These are phyloP conservation scores for Nannobrachium achirus DNA, from an alignment of 2,113 vertebrate genomes.

Conservation along the genomic window DNA sequence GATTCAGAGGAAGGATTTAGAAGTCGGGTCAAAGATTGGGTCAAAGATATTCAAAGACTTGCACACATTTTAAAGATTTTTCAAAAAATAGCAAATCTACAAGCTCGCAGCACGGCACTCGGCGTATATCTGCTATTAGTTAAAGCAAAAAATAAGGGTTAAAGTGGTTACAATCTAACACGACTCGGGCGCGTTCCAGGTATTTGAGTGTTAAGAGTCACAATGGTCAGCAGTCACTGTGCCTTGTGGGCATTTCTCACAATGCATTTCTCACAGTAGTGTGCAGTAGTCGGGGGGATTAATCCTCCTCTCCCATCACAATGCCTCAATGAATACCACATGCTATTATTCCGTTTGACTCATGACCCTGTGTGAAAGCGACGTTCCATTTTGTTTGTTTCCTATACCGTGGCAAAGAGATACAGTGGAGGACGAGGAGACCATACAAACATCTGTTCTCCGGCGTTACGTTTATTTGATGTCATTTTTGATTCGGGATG, in stretches of 20 bases:
- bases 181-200: too few relatives aligned
- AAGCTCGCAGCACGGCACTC: too few relatives aligned
- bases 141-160: too few relatives aligned
- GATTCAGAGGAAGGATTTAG: too few relatives aligned
- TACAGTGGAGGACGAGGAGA: constrained; percentile 23
- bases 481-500: constrained; percentile 62
- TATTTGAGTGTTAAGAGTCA: constrained; percentile 23
- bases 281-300: too few relatives aligned
- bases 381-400: constrained; percentile 52
- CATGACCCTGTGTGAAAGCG: constrained; percentile 42
- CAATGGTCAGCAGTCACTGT: constrained; percentile 11
- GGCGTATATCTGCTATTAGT: too few relatives aligned
- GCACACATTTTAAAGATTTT: too few relatives aligned
- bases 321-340: constrained; percentile 53
- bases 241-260: constrained; percentile 44
- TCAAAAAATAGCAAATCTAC: too few relatives aligned
- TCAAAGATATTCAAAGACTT: too few relatives aligned
- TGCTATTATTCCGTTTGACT: constrained; percentile 50
- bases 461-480: constrained; percentile 34
- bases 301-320: too few relatives aligned
- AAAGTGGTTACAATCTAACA: too few relatives aligned
- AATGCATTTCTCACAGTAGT: not conserved
- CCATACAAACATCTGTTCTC: constrained; percentile 59
- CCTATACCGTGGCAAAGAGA: constrained; percentile 18
- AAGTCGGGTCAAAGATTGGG: too few relatives aligned